These are phyloP conservation scores for Trissolcus brochymenae DNA, from an alignment of 2,888 invertebrate species.

Conservation along the genomic window DNA sequence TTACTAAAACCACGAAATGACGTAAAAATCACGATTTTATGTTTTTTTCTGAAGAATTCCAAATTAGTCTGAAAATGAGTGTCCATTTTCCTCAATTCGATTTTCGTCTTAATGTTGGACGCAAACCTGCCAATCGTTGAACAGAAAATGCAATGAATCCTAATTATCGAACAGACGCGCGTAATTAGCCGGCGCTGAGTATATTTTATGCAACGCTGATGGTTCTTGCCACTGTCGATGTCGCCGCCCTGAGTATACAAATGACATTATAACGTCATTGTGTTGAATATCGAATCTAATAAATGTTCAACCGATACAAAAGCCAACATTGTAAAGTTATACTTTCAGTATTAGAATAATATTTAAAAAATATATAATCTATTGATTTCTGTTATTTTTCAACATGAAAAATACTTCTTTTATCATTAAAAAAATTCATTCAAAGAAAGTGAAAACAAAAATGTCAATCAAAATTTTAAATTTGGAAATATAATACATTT, in stretches of 20 bases:
- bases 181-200: conserved; percentile 23
- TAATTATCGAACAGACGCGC: conserved; percentile 30
- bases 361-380: too few relatives aligned
- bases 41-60: too few relatives aligned
- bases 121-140: conserved; percentile 28
- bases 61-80: conserved; percentile 9
- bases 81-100: conserved; percentile 39
- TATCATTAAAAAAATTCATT: too few relatives aligned
- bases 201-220: conserved; percentile 31
- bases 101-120: conserved; percentile 14
- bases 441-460: too few relatives aligned
- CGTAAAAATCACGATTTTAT: too few relatives aligned
- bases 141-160: conserved; percentile 35
- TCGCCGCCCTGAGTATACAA: conserved; percentile 22
- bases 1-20: too few relatives aligned
- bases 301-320: background rate
- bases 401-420: too few relatives aligned
- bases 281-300: conserved; percentile 13
- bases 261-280: conserved; percentile 16
- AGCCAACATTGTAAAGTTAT: too few relatives aligned
- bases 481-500: too few relatives aligned
- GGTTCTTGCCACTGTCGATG: conserved; percentile 12
- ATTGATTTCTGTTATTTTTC: too few relatives aligned
- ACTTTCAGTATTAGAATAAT: too few relatives aligned
- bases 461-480: too few relatives aligned